Percentiles rank a stretch among this genome's conserved stretches.
Conservation (phyloP, 2,113 vertebrate genomes). For the Mystacornis crossleyi region DNA sequence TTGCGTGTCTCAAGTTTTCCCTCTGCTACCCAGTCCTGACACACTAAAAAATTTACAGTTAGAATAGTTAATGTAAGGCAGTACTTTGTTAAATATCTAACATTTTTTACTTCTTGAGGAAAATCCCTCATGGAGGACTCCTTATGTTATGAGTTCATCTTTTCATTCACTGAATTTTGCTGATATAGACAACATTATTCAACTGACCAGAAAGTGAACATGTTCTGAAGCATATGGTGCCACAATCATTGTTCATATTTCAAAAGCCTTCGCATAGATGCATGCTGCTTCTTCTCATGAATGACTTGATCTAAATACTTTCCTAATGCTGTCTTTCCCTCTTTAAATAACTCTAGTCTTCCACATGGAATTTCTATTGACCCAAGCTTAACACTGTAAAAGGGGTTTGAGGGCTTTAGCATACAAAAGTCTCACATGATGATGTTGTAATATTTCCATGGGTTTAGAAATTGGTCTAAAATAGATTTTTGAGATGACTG, state of each 20-base stretch:
- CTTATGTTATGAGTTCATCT: neutral
- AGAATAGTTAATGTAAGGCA: neutral
- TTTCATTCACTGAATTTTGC: neutral
- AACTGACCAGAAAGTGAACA: neutral
- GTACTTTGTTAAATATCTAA: neutral
- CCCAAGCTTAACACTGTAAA: neutral
- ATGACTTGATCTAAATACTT: neutral
- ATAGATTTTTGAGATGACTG: neutral
- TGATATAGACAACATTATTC: neutral
- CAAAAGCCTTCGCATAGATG: neutral
- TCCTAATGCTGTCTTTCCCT: neutral
- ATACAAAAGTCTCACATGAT: neutral
- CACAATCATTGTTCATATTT: neutral
- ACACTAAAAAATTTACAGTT: neutral
- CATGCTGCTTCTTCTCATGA: neutral
- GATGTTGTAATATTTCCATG: neutral
- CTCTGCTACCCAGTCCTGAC: neutral
- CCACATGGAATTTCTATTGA: neutral
- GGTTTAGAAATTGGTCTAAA: neutral
- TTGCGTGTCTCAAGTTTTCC: neutral
- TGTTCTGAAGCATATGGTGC: neutral
- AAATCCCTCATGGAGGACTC: neutral
- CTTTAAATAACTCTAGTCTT: neutral
- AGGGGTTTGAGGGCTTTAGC: neutral
- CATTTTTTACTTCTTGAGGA: neutral